phyloP scores from a whole-genome alignment of 2,113 vertebrate genomes.

The Pteronura brasiliensis region DNA sequence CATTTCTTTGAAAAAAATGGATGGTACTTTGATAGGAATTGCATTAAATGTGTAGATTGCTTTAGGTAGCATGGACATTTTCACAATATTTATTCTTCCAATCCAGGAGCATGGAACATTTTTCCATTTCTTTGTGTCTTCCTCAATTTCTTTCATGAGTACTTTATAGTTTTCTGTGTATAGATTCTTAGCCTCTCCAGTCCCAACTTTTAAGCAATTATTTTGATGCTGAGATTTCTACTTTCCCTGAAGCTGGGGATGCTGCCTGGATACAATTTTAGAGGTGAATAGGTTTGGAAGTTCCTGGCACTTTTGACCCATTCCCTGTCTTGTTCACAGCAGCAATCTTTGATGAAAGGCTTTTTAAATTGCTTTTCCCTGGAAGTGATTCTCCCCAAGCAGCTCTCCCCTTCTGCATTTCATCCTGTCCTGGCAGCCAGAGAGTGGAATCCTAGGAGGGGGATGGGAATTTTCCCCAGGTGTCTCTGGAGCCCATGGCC shows the following conservation, averaged over 20 bases:
- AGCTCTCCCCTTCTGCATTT: slow-evolving; percentile 19
- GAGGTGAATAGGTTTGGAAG: slow-evolving; percentile 34
- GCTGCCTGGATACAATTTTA: neutral
- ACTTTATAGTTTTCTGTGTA: no score
- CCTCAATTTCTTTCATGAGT: no score
- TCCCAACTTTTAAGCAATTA: slow-evolving; percentile 43
- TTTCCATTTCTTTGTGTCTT: no score
- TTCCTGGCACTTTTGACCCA: slow-evolving; percentile 44
- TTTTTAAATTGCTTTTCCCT: slow-evolving; percentile 62
- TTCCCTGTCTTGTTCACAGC: slow-evolving; percentile 43
- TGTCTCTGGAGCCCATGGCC: neutral
- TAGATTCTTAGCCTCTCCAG: no score
- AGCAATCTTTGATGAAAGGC: slow-evolving; percentile 51
- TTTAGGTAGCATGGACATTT: no score
- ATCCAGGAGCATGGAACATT: no score
- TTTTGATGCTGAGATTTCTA: slow-evolving; percentile 23
- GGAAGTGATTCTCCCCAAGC: neutral
- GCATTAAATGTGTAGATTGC: no score
- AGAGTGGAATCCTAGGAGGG: neutral
- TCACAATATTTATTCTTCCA: no score
- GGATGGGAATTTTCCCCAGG: neutral
- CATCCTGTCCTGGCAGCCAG: neutral
- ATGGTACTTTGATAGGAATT: no score
- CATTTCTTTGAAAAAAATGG: no score
- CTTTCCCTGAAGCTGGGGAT: neutral